Evolutionary conservation across 2,797 vertebrate species (phyloP), one percentile per base, ranked within the genome.

Genomic region (Anabas testudineus): DNA sequence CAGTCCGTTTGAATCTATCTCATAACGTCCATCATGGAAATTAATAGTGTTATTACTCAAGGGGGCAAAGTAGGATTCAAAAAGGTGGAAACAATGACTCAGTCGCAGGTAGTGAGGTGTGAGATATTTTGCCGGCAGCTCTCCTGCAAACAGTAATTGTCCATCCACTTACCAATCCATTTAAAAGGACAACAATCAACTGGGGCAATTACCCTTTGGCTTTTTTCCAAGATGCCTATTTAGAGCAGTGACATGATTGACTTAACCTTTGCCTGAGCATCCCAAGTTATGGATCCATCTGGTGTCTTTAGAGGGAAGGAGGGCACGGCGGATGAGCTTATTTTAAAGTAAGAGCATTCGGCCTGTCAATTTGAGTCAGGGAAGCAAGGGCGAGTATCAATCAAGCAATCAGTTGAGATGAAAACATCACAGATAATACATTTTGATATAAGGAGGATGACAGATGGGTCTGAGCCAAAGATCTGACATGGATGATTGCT

Each of bases 191-290:
- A 76, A 72, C 70, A 74, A 75, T 80, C 65, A 77, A 75, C 69
- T 34, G 56, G 42, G 39, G 71, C 68, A 66, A 66, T 86, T 84
- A 83, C 53, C 80, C 83, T 69, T 80, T 76, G 57, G 81, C 76
- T 67, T 15, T 81, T 83, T 84, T 74, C 74, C 71, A 68, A 42
- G 67, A 66, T 63, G 56, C 54, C 65, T 74, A 60, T 77, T 85
- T 75, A 76, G 46, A 86, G 60, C 24, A 1, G 24, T 22, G 65
- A 68, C 67, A 63, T 82, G 83, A 89, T 83, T 87, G 83, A 88
- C 78, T 82, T 89, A 84, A 89, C 90, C 88, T 93, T 91, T 91
- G 63, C 57, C 39, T 80, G 58, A 61, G 59, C 9, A 30, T 80
- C 58, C 65, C 51, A 46, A 60, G 2, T 71, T 51, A 59, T 37